Conservation (phyloP, 2,113 vertebrate genomes). For the Nannobrachium achirus region DNA sequence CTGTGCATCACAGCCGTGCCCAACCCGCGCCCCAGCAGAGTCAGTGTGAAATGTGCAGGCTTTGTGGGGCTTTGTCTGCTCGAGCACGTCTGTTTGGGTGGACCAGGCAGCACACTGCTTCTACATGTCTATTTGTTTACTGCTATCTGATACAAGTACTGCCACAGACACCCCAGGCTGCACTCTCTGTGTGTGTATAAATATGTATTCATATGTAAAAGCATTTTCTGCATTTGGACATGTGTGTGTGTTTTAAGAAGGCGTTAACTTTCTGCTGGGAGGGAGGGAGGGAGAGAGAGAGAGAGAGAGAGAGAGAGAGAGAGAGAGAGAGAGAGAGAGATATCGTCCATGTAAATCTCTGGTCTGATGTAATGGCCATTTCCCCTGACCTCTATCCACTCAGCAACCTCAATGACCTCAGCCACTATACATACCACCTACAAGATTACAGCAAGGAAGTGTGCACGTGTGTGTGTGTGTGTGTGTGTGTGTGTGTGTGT, state of each 20-base stretch:
- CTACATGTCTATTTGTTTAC: constrained; percentile 70
- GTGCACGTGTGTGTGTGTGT: constrained; percentile 40
- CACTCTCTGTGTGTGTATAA: neutral
- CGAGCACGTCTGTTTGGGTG: constrained; percentile 71
- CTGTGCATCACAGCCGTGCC: constrained; percentile 77
- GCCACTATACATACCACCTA: constrained; percentile 37
- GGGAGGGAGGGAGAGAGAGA: neutral
- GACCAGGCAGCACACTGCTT: constrained; percentile 62
- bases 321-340: neutral
- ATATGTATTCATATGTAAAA: neutral
- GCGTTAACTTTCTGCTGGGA: no score
- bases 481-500: constrained; percentile 6
- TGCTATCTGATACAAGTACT: constrained; percentile 69
- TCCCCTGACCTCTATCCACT: constrained; percentile 67
- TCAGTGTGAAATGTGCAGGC: constrained; percentile 77
- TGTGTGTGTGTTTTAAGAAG: no score
- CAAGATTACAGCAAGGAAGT: constrained; percentile 1
- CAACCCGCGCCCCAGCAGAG: constrained; percentile 76
- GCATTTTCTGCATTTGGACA: no score
- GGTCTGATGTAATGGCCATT: constrained; percentile 53
- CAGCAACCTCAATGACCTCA: constrained; percentile 66
- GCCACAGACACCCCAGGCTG: constrained; percentile 57
- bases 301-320: neutral
- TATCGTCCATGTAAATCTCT: constrained; percentile 34
- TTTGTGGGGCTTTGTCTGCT: constrained; percentile 78